Evolutionary conservation across 2,797 vertebrate species (phyloP).

Genomic region (Coreius guichenoti): DNA sequence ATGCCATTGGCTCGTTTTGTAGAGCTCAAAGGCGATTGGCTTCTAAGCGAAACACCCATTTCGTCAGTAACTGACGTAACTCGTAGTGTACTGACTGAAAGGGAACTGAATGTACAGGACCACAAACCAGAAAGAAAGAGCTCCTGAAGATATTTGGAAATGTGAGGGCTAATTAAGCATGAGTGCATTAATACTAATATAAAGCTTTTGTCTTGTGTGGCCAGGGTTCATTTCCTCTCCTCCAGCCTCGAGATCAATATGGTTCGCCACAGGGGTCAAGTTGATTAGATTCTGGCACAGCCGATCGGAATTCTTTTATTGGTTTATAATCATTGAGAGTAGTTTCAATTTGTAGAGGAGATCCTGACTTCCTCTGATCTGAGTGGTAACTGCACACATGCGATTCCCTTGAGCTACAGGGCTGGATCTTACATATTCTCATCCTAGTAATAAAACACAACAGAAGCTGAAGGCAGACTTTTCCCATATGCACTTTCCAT

Average conservation of each 20-base stretch:
- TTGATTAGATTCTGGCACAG: constrained; percentile 70
- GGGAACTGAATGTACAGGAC: not conserved
- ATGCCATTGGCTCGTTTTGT: too few species aligned
- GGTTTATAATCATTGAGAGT: constrained; percentile 60
- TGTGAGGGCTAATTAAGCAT: constrained; percentile 37
- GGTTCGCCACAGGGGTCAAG: constrained; percentile 67
- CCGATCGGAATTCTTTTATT: constrained; percentile 70
- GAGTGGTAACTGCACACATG: constrained; percentile 67
- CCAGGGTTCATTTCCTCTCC: constrained; percentile 65
- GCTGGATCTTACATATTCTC: constrained; percentile 61
- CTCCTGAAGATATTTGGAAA: constrained; percentile 43
- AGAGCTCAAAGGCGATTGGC: too few species aligned
- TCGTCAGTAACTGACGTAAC: too few species aligned
- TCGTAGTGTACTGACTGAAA: too few species aligned
- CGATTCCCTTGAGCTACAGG: constrained; percentile 64
- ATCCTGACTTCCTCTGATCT: constrained; percentile 65
- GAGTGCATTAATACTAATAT: constrained; percentile 61
- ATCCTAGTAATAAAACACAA: constrained; percentile 64
- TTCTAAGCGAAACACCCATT: too few species aligned
- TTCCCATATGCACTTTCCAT: constrained; percentile 56
- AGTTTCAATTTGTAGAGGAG: constrained; percentile 61
- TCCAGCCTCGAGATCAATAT: constrained; percentile 64
- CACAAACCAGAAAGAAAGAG: constrained; percentile 9
- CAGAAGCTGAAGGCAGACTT: constrained; percentile 39
- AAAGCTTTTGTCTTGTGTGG: constrained; percentile 54